Base-by-base conservation (phyloP, 2,113 vertebrate genomes). In the Ictalurus punctatus region DNA sequence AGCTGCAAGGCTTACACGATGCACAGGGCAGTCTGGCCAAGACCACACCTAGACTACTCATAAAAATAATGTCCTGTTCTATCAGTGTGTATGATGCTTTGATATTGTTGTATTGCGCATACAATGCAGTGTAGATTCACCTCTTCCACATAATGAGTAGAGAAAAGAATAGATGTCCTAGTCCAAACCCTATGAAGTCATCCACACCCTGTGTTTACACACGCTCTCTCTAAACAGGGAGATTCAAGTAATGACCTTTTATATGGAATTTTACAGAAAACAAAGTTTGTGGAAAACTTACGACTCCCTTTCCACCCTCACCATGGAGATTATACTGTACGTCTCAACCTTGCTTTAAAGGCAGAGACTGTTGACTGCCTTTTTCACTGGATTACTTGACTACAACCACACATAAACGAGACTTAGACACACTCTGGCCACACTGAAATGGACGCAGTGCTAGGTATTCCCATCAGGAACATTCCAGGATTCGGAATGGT, bases 381-480 rank as follows among this genome's bases (percentile, higher is more conserved):
- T 90, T 90, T 93, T 94, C 92, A 93, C 91, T 90, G 17, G 0
- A 37, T 76, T 91, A 85, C 34, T 84, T 37, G 23, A 82, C 65
- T 7, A 56, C 23, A 48, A 69, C 65, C 67, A 61, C 83, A 63
- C 30, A 73, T 37, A 87, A 86, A 74, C 23, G 25, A 44, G 27
- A 40, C 71, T 76, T 37, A 25, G 52, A 37, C 81, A 58, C n/a
- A 52, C 4, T 30, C 63, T 86, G 78, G 69, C 86, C 54, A 2
- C 84, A 56, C 8, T 85, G 59, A 92, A 92, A 91, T 91, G 92
- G 92, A 87, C 90, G 56, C 86, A 90, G 81, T 85, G 86, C 84
- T 37, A 83, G 91, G 87, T 92, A 93, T 93, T 93, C 93, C 92
- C 91, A 93, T 93, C 92, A 94, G 93, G 92, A 90, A 91, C 92